Conservation (phyloP, 2,113 vertebrate species). For the Prolemur simus region DNA sequence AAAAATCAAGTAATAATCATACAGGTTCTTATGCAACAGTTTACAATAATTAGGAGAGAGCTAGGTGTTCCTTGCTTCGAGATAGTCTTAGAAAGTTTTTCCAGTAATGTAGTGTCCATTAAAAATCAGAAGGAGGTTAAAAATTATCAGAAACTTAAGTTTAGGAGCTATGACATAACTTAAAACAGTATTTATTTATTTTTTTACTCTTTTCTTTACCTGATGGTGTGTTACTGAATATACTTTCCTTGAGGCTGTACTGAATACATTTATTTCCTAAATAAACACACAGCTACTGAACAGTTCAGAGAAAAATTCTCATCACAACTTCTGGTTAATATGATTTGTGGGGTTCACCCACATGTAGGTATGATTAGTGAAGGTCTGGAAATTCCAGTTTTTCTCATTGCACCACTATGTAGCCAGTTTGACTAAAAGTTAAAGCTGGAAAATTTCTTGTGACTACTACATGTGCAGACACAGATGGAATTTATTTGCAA, state of each 20-base stretch:
- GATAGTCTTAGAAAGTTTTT: background rate
- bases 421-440: background rate
- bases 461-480: background rate
- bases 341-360: background rate
- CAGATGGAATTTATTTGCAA: background rate
- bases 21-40: background rate
- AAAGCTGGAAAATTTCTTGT: background rate
- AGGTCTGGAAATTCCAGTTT: background rate
- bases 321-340: background rate
- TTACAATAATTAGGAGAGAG: slow-evolving; percentile 6
- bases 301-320: background rate
- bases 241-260: background rate
- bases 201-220: background rate
- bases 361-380: background rate
- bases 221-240: background rate
- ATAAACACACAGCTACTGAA: background rate
- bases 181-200: background rate
- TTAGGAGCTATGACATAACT: background rate
- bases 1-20: background rate
- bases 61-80: background rate
- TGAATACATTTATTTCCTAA: slow-evolving; percentile 22
- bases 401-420: background rate
- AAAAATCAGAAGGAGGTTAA: background rate
- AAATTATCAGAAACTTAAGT: background rate
- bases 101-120: background rate